phyloP scores from a whole-genome alignment of 1,140 invertebrate species.

The Rhysida immarginata region DNA sequence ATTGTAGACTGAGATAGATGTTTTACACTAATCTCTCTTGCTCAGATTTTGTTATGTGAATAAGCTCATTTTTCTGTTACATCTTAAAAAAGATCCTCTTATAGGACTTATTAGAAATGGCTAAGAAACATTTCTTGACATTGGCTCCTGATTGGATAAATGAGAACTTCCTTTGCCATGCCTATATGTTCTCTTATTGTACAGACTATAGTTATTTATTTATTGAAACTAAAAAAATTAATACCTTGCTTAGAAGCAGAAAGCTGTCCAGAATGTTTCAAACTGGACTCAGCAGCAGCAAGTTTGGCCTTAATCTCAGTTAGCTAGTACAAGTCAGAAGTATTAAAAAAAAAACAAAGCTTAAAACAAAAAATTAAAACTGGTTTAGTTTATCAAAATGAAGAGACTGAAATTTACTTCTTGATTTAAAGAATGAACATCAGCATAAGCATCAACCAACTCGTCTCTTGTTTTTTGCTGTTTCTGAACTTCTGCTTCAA shows the following conservation, averaged over 20 bases:
- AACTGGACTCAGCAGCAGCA: background rate
- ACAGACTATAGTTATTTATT: too few species aligned
- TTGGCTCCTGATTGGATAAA: too few species aligned
- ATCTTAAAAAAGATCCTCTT: too few species aligned
- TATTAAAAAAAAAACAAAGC: background rate
- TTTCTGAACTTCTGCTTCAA: slow-evolving; percentile 23
- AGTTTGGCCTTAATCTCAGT: background rate
- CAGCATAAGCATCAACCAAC: slow-evolving; percentile 19
- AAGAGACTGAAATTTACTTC: slow-evolving; percentile 19
- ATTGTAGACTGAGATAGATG: too few species aligned
- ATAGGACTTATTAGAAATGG: too few species aligned
- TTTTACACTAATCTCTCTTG: too few species aligned
- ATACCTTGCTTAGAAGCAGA: background rate
- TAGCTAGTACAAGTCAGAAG: background rate
- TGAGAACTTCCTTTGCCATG: too few species aligned
- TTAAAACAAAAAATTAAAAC: background rate
- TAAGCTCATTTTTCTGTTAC: too few species aligned
- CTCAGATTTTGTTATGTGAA: too few species aligned
- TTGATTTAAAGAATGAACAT: slow-evolving; percentile 22
- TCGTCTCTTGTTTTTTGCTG: slow-evolving; percentile 35
- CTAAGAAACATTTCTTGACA: too few species aligned
- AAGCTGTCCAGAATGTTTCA: background rate
- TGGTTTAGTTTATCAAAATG: too few species aligned
- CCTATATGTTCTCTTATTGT: too few species aligned
- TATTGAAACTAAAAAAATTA: background rate